Evolutionary conservation across 2,113 vertebrate genomes (phyloP), one percentile per base, ranked within the genome.

Genomic region (Triplophysa tibetana): DNA sequence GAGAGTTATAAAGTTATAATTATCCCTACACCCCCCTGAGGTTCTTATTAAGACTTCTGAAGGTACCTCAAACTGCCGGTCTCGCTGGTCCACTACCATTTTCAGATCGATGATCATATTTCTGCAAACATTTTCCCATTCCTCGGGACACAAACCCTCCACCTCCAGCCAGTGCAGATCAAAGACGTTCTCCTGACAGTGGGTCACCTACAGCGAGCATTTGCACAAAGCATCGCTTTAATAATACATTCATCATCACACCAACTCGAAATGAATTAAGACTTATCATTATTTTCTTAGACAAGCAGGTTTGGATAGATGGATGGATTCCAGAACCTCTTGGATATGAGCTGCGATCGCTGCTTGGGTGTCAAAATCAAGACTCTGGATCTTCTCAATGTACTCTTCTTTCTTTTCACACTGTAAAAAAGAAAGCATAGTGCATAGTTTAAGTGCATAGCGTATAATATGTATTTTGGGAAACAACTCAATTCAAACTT

Each of bases 341-440:
- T 99, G 97, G 88, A 99, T 99, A 89, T 98, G 97, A 64, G 95
- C 94, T 6, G 97, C 98, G 87, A 99, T 97, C 79, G 96, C 94
- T 87, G 98, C 96, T 93, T 98, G 96, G 80, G 94, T 96, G 90
- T 97, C 95, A 92, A 99, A 99, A 89, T 99, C 95, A 92, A 99
- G 92, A 83, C 91, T 91, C 88, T 99, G 97, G 86, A 99, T 99
- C 86, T 93, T 94, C 89, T 98, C 97, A 77, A 99, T 99, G 88
- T 98, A 98, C 82, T 99, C 96, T 90, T 99, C 98, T 89, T 98
- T 99, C 85, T 94, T 95, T 91, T 98, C 96, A 85, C 98, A 98
- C 98, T 99, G 89, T 84, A 93, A 75, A 56, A 6, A 73, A 26
- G 61, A 14, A 52, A 52, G 19, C 50, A 52, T 52, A 14, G 33